Conservation (phyloP, 2,113 vertebrate genomes). For the Salvator merianae region DNA sequence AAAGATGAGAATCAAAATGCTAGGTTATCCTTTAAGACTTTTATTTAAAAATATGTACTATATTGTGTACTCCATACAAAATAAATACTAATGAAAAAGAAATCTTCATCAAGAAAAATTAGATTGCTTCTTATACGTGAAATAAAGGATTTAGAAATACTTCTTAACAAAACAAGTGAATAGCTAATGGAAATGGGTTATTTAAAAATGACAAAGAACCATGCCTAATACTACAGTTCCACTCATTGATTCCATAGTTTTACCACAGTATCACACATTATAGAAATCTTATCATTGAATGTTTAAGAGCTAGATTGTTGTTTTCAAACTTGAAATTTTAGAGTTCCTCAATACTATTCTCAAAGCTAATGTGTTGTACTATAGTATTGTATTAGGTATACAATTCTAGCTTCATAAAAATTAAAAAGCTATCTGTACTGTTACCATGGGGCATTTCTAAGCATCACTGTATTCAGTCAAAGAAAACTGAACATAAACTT, state of each 20-base stretch:
- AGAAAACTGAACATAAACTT: neutral
- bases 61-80: neutral
- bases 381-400: neutral
- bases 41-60: neutral
- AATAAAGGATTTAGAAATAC: no score
- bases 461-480: neutral
- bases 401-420: neutral
- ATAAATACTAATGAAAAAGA: neutral
- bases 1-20: conserved; percentile 31
- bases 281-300: no score
- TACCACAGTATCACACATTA: no score
- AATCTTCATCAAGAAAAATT: neutral
- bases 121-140: neutral
- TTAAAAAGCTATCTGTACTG: neutral
- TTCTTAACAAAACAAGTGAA: no score
- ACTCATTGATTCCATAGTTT: neutral
- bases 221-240: neutral
- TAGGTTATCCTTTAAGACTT: neutral
- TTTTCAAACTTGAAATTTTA: neutral
- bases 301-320: neutral
- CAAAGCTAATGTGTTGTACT: neutral
- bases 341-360: neutral
- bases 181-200: no score
- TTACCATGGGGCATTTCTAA: neutral
- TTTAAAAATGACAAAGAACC: neutral